phyloP scores from a whole-genome alignment of 2,113 vertebrate genomes.

The Bostrychus sinensis region DNA sequence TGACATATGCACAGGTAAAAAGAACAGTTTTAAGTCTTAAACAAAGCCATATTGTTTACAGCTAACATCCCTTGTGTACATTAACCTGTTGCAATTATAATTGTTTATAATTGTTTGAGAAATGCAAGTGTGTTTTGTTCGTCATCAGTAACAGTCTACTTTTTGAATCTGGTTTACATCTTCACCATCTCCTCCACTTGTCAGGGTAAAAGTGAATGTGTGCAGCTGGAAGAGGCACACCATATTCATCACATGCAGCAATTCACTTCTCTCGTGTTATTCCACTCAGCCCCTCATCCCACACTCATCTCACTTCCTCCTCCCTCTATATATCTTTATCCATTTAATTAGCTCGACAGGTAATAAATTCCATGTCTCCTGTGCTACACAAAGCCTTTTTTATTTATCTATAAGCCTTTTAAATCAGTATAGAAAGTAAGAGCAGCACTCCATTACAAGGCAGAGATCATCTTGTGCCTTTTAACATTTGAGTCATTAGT shows the following conservation, averaged over 20 bases:
- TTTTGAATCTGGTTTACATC: slow-evolving; percentile 2
- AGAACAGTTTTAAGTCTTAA: too few species aligned
- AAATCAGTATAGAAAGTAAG: slow-evolving; percentile 32
- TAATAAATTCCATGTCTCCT: slow-evolving; percentile 71
- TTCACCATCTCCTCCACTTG: slow-evolving; percentile 22
- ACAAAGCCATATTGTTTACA: too few species aligned
- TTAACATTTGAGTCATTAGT: slow-evolving; percentile 57
- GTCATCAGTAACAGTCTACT: background rate
- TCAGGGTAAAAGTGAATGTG: slow-evolving; percentile 40
- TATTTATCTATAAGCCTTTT: slow-evolving; percentile 62
- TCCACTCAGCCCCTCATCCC: slow-evolving; percentile 47
- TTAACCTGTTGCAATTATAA: too few species aligned
- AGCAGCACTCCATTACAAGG: slow-evolving; percentile 58
- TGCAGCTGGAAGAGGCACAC: slow-evolving; percentile 16
- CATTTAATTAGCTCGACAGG: slow-evolving; percentile 79
- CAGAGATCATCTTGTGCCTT: slow-evolving; percentile 52
- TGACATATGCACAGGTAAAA: too few species aligned
- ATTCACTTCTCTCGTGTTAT: slow-evolving; percentile 42
- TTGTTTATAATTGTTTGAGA: too few species aligned
- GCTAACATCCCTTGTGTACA: too few species aligned
- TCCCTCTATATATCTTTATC: slow-evolving; percentile 69
- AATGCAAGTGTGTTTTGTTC: background rate
- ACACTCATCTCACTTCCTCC: slow-evolving; percentile 50
- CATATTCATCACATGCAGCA: slow-evolving; percentile 63
- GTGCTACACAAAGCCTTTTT: slow-evolving; percentile 51